Conservation (phyloP, 2,113 vertebrate species). For the Choloepus hoffmanni region DNA sequence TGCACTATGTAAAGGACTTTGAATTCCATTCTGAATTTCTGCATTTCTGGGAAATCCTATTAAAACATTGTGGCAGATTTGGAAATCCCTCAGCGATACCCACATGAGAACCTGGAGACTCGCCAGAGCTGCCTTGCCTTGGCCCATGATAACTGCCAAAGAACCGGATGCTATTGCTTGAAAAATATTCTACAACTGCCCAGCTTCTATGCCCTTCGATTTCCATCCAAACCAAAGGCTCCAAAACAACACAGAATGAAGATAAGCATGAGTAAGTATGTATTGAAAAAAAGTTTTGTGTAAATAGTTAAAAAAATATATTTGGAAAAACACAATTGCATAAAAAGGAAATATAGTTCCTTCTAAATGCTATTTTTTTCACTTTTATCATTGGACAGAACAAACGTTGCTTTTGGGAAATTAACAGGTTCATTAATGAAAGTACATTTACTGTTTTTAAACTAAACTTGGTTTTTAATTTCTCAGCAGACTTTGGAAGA, state of each 20-base stretch:
- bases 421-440: conserved; percentile 1
- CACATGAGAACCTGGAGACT: conserved; percentile 81
- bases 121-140: conserved; percentile 70
- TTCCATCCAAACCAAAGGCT: conserved; percentile 69
- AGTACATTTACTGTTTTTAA: conserved; percentile 54
- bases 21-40: conserved; percentile 24
- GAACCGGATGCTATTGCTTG: conserved; percentile 86
- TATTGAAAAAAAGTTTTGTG: background rate
- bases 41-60: conserved; percentile 75
- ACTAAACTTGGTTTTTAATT: conserved; percentile 60
- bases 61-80: conserved; percentile 73
- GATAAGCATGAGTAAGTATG: conserved; percentile 41
- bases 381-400: conserved; percentile 3
- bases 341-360: conserved; percentile 43
- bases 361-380: conserved; percentile 29
- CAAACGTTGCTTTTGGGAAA: conserved; percentile 45
- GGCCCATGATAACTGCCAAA: conserved; percentile 82
- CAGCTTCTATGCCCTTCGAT: conserved; percentile 72
- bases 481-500: conserved; percentile 50
- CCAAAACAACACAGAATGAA: conserved; percentile 59
- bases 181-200: conserved; percentile 84
- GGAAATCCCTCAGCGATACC: conserved; percentile 80
- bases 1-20: conserved; percentile 42
- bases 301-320: conserved; percentile 57
- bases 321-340: conserved; percentile 51